Conservation (phyloP, 2,113 vertebrate species). For the Prolemur simus region DNA sequence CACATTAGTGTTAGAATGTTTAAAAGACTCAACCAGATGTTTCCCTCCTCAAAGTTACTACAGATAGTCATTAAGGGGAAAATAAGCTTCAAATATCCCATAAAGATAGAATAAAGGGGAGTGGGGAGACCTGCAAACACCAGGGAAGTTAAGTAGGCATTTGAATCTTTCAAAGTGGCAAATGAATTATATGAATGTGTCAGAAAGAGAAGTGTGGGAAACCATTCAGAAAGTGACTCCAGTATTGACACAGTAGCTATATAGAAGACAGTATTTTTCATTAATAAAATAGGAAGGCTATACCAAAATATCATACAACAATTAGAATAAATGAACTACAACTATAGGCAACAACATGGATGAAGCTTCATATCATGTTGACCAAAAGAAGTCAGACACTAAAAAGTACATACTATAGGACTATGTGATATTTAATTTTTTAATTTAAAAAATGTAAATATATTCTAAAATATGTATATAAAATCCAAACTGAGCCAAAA, state of each 20-base stretch:
- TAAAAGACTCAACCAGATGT: conserved; percentile 12
- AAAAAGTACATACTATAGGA: neutral
- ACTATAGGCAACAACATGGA: neutral
- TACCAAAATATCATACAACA: neutral
- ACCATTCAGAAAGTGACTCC: neutral
- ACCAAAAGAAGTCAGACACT: neutral
- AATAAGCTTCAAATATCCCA: neutral
- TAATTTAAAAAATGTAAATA: neutral
- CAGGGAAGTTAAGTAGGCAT: neutral
- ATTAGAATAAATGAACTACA: neutral
- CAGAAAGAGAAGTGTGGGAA: neutral
- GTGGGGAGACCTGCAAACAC: neutral
- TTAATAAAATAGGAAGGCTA: neutral
- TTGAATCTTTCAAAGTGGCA: neutral
- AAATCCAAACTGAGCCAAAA: neutral
- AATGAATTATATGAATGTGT: neutral
- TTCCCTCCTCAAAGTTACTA: neutral
- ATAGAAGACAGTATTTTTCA: neutral
- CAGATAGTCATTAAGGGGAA: neutral
- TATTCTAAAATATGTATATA: neutral
- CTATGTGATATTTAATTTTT: neutral
- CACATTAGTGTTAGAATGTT: neutral
- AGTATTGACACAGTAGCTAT: neutral
- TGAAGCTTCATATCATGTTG: neutral
- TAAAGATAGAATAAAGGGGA: neutral